Base-by-base conservation (phyloP, 2,888 invertebrate genomes). In the Beris morrisii region DNA sequence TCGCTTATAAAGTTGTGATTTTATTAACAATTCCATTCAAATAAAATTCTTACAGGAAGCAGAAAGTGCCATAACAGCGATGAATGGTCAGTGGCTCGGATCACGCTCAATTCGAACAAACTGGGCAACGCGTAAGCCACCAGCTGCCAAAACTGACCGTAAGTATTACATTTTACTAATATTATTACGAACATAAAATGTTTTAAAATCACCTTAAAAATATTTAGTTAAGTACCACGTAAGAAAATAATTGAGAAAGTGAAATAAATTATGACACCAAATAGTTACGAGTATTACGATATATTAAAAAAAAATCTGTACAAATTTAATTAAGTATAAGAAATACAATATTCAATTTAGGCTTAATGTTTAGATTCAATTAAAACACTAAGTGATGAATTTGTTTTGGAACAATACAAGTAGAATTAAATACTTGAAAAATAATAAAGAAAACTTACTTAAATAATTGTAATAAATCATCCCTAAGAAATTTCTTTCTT, bases 11-110 rank as follows among this genome's bases (percentile, higher is more conserved):
- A 38, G 7, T 56, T 56, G n/a, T 15, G 58, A 46, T 58, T 59
- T 53, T 15, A 57, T 48, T 53, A 54, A 57, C 56, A 53, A 54
- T 44, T 48, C 53, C 54, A 65, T 57, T 44, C 38, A 54, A 53
- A 43, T 52, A 48, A 52, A 48, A 22, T 54, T 71, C 57, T 74
- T 85, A 3, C 84, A 93, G 93, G 98, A 99, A 84, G 99, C 99
- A 68, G 98, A 99, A 82, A 94, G 93, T 73, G 98, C 99, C 70
- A 99, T 99, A 74, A 90, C 93, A 64, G 93, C 93, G 69, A 99
- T 99, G 99, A 99, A 99, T 81, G 99, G 99, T 5, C 98, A 98
- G 82, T 98, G 98, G 97, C 86, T 99, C 67, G 98, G 99, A 46
- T 95, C 95, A 73, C 87, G 98, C 74, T 93, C 96, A 76, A 99